Evolutionary conservation across 2,888 invertebrate genomes (phyloP), one percentile per base, ranked within the genome.

Genomic region (Caenorhabditis wallacei): DNA sequence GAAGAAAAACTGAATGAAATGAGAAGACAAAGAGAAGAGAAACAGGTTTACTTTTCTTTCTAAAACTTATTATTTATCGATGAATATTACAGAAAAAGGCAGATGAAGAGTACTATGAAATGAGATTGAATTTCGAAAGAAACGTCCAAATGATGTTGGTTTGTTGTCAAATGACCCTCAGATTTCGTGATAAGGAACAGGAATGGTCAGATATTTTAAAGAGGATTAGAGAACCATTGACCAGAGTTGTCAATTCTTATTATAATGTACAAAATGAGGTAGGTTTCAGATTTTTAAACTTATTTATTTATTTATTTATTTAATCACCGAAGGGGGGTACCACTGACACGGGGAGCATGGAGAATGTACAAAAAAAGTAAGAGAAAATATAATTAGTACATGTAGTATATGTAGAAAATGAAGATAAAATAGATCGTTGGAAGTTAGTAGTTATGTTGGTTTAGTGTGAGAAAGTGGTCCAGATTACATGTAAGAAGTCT

Each of bases 141-240:
- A 40, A 56, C 22, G 2, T 54, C 4, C 1, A 16, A 0, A 37
- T 26, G 0, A 7, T 69, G 2, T 5, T 69, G 16, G 0, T 1
- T 24, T 69, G 69, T 40, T 40, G 54, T 35, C 46, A 40, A n/a
- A 18, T 43, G 37, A 22, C 16, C 26, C 22, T 26, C 8, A 40
- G 69, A 13, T 69, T 69, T 35, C 46, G 61, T 10, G 51, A 51
- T n/a, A 59, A 71, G 24, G 61, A 71, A 51, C 10, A 51, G 37
- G 71, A 71, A 51, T 71, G 71, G 71, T 22, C 24, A n/a, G 51
- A 59, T 20, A 51, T 71, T 18, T 26, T 71, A 37, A 24, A 37
- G 11, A 18, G 51, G 7, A 2, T 71, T 18, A 37, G 71, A 24
- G 24, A n/a, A 13, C 61, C 57, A 16, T 22, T 71, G 11, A 35